Conservation (phyloP, 2,888 invertebrate genomes). For the Campoplex capitator region DNA sequence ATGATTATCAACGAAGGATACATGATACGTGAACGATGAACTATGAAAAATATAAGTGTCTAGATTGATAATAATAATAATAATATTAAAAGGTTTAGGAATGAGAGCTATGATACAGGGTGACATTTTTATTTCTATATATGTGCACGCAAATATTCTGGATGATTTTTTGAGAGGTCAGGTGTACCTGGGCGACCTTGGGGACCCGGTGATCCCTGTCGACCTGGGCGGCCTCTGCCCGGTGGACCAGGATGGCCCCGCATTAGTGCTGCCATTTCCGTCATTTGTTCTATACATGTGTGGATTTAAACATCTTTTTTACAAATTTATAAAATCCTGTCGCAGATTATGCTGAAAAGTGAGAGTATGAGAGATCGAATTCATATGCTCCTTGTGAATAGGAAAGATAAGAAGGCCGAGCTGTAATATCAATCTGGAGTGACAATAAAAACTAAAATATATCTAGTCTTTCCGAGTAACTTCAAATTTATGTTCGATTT, state of each 20-base stretch:
- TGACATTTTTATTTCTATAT: slow-evolving; percentile 10
- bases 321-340: slow-evolving; percentile 35
- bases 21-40: background rate
- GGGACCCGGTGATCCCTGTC: slow-evolving; percentile 89
- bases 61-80: background rate
- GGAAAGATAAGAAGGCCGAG: background rate
- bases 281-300: slow-evolving; percentile 88
- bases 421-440: no score
- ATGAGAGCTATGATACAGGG: background rate
- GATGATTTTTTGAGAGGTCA: slow-evolving; percentile 45
- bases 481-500: no score
- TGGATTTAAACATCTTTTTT: slow-evolving; percentile 42
- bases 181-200: slow-evolving; percentile 89
- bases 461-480: no score
- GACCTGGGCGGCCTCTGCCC: slow-evolving; percentile 88
- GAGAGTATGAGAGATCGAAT: background rate
- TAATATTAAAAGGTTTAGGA: background rate
- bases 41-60: background rate
- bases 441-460: no score
- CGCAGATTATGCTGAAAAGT: background rate
- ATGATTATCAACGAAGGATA: background rate
- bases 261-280: slow-evolving; percentile 88
- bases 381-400: background rate
- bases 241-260: slow-evolving; percentile 89
- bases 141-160: slow-evolving; percentile 25